Conservation (phyloP, 1,140 invertebrate species). For the Drosophila pectinifera region DNA sequence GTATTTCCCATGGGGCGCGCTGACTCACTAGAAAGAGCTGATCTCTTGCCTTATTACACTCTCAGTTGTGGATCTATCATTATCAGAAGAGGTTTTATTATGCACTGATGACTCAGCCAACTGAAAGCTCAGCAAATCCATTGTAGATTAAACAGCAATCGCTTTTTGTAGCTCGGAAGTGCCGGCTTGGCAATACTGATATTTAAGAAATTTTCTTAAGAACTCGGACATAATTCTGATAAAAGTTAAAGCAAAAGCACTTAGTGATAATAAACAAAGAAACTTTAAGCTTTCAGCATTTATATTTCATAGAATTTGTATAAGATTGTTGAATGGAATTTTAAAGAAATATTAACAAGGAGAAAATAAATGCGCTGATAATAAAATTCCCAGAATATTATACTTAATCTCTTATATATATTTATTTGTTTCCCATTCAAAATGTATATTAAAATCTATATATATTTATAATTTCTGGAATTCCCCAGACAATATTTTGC, state of each 20-base stretch:
- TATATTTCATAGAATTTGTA: neutral
- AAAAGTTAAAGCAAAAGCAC: neutral
- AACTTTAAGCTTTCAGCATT: no score
- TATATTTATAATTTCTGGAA: neutral
- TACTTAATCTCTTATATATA: no score
- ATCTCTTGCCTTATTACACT: slow-evolving; percentile 8
- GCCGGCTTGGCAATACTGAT: neutral
- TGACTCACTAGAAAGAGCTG: slow-evolving; percentile 58
- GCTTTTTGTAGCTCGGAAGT: slow-evolving; percentile 28
- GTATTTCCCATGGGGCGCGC: slow-evolving; percentile 55
- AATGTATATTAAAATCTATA: neutral
- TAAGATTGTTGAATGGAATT: no score
- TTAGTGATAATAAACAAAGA: neutral
- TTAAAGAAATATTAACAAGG: no score
- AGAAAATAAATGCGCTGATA: neutral
- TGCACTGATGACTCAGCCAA: slow-evolving; percentile 23
- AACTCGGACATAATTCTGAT: neutral
- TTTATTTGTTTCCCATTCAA: neutral
- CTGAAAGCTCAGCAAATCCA: slow-evolving; percentile 15
- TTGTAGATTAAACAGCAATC: slow-evolving; percentile 14
- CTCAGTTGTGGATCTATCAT: slow-evolving; percentile 29
- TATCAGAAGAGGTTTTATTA: neutral
- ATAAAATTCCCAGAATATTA: neutral
- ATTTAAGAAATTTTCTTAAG: neutral
- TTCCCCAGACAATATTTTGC: neutral